A percentile compares a stretch with the other conserved stretches of the same genome.
phyloP scores from a whole-genome alignment of 2,113 vertebrate genomes.

The Columba livia region DNA sequence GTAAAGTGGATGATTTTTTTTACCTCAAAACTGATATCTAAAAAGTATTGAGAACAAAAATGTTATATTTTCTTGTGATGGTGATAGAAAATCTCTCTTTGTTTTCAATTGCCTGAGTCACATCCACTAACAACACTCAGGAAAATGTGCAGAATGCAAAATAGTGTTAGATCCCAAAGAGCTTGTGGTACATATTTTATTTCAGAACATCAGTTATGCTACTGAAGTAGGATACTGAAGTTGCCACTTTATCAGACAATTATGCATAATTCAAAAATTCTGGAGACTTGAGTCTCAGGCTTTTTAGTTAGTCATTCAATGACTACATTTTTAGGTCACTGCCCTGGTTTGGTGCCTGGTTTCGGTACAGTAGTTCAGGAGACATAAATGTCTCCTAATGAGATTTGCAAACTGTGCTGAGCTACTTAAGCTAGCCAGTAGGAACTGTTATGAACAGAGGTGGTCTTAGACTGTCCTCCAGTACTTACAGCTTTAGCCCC shows the following conservation, averaged over 20 bases:
- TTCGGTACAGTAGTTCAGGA: not conserved
- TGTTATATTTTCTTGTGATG: not conserved
- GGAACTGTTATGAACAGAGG: not conserved
- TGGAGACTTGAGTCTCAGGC: not conserved
- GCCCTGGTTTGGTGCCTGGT: not conserved
- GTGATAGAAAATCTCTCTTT: not conserved
- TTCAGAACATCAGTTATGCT: not conserved
- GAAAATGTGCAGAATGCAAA: conserved; percentile 3
- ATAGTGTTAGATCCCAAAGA: not conserved
- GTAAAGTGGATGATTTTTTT: not conserved
- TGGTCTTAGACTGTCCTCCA: not conserved
- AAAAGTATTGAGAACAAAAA: not conserved
- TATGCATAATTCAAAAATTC: not conserved
- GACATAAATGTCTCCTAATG: not conserved
- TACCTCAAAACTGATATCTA: not conserved
- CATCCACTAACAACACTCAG: not conserved
- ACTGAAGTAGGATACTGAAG: not conserved
- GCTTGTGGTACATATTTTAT: not conserved
- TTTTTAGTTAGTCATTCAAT: not conserved
- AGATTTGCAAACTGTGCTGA: not conserved
- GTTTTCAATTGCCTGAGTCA: not conserved
- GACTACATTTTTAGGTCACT: not conserved
- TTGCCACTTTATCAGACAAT: not conserved
- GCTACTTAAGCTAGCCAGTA: not conserved
- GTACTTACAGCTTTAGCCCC: not conserved